Evolutionary conservation across 2,888 invertebrate genomes (phyloP).

Genomic region (Cremastinae sp.): DNA sequence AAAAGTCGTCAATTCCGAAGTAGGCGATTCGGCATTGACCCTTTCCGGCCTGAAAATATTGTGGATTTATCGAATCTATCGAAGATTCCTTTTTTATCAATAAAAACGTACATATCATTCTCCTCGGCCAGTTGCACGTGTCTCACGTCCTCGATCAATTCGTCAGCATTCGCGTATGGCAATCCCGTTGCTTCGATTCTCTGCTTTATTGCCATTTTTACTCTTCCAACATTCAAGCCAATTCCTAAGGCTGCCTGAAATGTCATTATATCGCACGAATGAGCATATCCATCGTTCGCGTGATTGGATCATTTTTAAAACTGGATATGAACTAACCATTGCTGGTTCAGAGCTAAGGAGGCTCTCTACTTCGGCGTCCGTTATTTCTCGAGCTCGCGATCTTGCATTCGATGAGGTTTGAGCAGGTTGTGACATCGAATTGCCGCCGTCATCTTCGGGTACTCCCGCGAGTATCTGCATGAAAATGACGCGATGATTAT

Average conservation of each 20-base stretch:
- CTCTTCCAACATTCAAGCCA: conserved; percentile 83
- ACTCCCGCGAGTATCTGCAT: conserved; percentile 68
- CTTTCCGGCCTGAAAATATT: conserved; percentile 50
- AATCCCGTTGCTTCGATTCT: conserved; percentile 83
- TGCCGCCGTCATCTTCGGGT: conserved; percentile 64
- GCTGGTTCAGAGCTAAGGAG: conserved; percentile 74
- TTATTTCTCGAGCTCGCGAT: conserved; percentile 62
- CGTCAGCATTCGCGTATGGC: conserved; percentile 86
- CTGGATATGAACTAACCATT: conserved; percentile 67
- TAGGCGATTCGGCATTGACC: conserved; percentile 63
- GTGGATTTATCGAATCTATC: conserved; percentile 1
- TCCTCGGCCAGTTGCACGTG: conserved; percentile 86
- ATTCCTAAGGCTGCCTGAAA: conserved; percentile 83
- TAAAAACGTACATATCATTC: conserved; percentile 69
- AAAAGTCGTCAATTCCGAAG: conserved; percentile 69
- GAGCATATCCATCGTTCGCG: too few species aligned
- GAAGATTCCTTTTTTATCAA: background rate
- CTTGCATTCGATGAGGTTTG: conserved; percentile 61
- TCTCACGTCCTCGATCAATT: conserved; percentile 87
- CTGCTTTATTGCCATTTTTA: conserved; percentile 83
- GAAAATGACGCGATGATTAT: background rate
- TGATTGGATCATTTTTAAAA: background rate
- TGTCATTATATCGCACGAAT: background rate
- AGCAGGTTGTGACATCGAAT: conserved; percentile 61
- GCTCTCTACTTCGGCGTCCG: conserved; percentile 74